These are phyloP conservation scores for Ecdyonurus torrentis DNA, from an alignment of 2,888 invertebrate genomes.

Conservation along the genomic window DNA sequence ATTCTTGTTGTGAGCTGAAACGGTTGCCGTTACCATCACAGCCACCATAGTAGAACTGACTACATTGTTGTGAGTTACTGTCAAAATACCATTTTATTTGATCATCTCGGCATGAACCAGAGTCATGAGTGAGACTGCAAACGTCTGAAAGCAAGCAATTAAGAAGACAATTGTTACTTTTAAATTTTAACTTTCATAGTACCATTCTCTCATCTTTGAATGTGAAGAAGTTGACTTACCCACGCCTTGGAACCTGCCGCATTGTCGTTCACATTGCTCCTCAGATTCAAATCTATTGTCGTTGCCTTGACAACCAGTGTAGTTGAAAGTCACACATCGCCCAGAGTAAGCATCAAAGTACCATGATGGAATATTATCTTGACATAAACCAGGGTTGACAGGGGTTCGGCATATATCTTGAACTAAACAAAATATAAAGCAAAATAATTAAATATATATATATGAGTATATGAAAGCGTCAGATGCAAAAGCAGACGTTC, in stretches of 20 bases:
- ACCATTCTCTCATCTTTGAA: background rate
- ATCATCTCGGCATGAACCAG: slow-evolving; percentile 51
- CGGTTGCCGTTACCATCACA: slow-evolving; percentile 74
- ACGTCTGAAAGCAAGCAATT: slow-evolving; percentile 39
- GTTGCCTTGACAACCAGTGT: slow-evolving; percentile 72
- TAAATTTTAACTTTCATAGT: background rate
- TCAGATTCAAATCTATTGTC: slow-evolving; percentile 62
- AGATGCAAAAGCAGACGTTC: no score
- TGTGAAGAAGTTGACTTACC: slow-evolving; percentile 32
- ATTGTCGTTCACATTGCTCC: slow-evolving; percentile 59
- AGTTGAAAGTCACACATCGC: slow-evolving; percentile 51
- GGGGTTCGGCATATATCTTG: slow-evolving; percentile 43
- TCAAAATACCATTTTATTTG: slow-evolving; percentile 60
- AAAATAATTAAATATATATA: no score
- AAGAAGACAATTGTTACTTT: background rate
- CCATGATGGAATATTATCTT: slow-evolving; percentile 41
- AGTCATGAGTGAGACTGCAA: slow-evolving; percentile 45
- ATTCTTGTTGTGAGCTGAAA: slow-evolving; percentile 57
- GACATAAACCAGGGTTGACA: slow-evolving; percentile 50
- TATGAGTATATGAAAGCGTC: no score
- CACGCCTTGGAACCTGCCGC: slow-evolving; percentile 51
- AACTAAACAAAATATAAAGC: no score
- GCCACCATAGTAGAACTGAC: slow-evolving; percentile 59
- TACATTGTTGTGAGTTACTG: slow-evolving; percentile 39
- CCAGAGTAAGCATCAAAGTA: slow-evolving; percentile 46